Evolutionary conservation across 1,140 invertebrate species (phyloP).

Genomic region (Ladona fulva): DNA sequence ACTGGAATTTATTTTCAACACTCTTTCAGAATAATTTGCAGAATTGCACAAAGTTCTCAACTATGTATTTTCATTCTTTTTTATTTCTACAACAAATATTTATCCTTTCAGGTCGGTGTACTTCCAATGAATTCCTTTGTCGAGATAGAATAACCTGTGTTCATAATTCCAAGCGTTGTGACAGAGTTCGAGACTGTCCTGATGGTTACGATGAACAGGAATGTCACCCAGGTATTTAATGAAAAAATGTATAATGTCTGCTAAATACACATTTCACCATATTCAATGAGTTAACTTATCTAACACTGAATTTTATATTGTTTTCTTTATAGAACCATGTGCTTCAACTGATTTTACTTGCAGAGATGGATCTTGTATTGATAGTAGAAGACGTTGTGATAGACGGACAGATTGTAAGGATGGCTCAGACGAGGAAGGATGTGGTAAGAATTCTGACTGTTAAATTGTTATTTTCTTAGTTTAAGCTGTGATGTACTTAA

Average conservation of each 20-base stretch:
- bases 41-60: no score
- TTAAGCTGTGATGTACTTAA: no score
- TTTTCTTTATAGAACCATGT: slow-evolving; percentile 11
- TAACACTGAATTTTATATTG: not conserved
- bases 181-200: slow-evolving; percentile 35
- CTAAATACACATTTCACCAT: not conserved
- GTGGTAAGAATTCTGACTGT: slow-evolving; percentile 28
- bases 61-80: no score
- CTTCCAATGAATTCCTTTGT: slow-evolving; percentile 31
- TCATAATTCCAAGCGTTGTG: slow-evolving; percentile 30
- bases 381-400: slow-evolving; percentile 31
- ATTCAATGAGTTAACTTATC: not conserved
- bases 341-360: slow-evolving; percentile 30
- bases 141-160: slow-evolving; percentile 35
- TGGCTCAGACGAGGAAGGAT: slow-evolving; percentile 34
- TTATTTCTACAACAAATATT: no score
- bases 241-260: not conserved
- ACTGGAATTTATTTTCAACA: no score
- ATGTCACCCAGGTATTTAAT: slow-evolving; percentile 22
- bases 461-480: no score
- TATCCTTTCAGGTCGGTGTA: slow-evolving; percentile 17
- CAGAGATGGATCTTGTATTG: slow-evolving; percentile 34
- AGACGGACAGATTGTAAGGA: slow-evolving; percentile 34
- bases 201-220: slow-evolving; percentile 40
- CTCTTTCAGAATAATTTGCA: no score